A percentile compares a stretch with the other conserved stretches of the same genome.
Conservation (phyloP, 2,797 vertebrate genomes). For the Catamblyrhynchus diadema region DNA sequence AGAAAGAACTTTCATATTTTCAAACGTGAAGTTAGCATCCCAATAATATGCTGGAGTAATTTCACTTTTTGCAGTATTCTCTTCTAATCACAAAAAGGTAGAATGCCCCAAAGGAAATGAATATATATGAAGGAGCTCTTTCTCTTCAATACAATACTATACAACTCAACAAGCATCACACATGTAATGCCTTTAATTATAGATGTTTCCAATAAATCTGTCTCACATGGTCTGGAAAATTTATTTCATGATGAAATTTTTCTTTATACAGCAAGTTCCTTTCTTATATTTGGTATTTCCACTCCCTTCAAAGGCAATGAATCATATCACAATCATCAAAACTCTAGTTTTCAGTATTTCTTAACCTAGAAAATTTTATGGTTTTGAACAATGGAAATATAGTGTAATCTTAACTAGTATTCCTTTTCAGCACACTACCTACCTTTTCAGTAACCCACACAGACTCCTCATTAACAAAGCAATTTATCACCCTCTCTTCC, state of each 20-base stretch:
- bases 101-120: background rate
- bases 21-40: background rate
- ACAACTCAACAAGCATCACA: background rate
- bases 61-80: background rate
- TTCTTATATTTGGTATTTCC: background rate
- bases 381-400: background rate
- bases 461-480: background rate
- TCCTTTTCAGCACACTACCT: background rate
- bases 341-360: background rate
- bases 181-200: background rate
- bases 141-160: background rate
- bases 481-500: background rate
- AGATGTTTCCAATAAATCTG: background rate
- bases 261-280: background rate
- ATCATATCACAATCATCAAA: background rate
- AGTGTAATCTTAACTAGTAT: background rate
- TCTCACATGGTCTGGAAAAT: background rate
- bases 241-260: accelerated
- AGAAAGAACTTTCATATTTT: background rate
- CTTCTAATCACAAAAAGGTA: background rate
- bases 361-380: background rate
- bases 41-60: background rate
- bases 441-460: background rate
- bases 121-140: background rate
- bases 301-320: background rate